These are phyloP conservation scores for Eucriotettix oculatus DNA, from an alignment of 2,888 invertebrate species.

Conservation along the genomic window DNA sequence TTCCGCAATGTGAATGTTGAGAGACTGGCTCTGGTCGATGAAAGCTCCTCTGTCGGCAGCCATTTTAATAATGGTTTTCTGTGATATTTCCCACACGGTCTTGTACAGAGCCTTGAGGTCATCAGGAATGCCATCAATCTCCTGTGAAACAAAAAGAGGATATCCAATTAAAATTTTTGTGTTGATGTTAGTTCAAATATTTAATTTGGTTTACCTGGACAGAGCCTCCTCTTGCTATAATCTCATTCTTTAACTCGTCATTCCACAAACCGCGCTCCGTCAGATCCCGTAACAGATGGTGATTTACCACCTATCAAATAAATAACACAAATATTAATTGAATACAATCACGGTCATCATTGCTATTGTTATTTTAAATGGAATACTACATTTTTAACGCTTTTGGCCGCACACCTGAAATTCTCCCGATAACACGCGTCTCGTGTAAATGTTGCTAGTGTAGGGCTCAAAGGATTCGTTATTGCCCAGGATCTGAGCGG, in stretches of 20 bases:
- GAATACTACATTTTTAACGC: no score
- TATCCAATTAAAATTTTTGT: no score
- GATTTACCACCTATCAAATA: conserved; percentile 64
- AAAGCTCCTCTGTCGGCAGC: conserved; percentile 95
- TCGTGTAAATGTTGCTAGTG: conserved; percentile 89
- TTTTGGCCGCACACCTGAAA: conserved; percentile 36
- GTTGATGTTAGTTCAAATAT: not conserved
- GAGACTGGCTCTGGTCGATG: conserved; percentile 96
- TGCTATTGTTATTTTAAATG: no score
- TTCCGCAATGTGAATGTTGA: conserved; percentile 92
- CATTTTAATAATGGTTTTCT: conserved; percentile 86
- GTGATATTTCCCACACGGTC: conserved; percentile 95
- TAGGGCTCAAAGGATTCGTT: conserved; percentile 98
- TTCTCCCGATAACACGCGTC: conserved; percentile 89
- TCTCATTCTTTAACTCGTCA: conserved; percentile 86
- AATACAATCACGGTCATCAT: no score
- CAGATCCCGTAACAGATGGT: conserved; percentile 83
- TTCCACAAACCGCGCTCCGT: conserved; percentile 86
- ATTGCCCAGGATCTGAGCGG: conserved; percentile 97
- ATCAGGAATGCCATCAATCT: conserved; percentile 67
- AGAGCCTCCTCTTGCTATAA: conserved; percentile 84
- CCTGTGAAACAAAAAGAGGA: conserved; percentile 28
- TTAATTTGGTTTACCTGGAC: conserved; percentile 39
- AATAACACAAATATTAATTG: no score
- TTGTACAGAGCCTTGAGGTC: conserved; percentile 78